Evolutionary conservation across 2,888 invertebrate genomes (phyloP).

Genomic region (Acleris cristana): DNA sequence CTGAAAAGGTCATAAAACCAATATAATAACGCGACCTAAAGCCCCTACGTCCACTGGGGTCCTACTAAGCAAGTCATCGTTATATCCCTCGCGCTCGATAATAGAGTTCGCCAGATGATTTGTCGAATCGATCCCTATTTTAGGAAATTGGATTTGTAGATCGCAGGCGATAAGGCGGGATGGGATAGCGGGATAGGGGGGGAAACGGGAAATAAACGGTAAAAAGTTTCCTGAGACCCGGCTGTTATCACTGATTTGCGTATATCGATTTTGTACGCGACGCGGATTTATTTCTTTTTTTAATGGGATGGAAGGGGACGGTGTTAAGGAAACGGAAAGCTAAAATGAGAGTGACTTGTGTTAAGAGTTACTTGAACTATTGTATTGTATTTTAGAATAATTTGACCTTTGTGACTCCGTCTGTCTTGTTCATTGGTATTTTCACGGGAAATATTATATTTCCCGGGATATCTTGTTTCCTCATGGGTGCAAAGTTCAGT

Average conservation of each 20-base stretch:
- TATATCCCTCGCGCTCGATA: constrained; percentile 49
- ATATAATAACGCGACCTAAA: background rate
- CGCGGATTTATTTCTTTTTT: constrained; percentile 62
- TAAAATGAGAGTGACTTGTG: background rate
- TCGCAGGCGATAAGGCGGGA: constrained; percentile 73
- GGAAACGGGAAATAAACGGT: constrained; percentile 62
- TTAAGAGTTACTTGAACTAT: background rate
- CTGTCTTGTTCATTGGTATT: too few relatives aligned
- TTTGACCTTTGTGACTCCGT: too few relatives aligned
- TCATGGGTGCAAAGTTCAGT: too few relatives aligned
- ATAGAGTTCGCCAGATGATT: constrained; percentile 82
- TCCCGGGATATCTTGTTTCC: too few relatives aligned
- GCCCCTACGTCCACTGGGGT: constrained; percentile 21
- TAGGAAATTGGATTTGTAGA: constrained; percentile 85
- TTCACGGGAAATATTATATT: too few relatives aligned
- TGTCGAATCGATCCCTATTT: constrained; percentile 84
- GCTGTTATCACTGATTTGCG: constrained; percentile 79
- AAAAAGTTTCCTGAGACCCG: constrained; percentile 66
- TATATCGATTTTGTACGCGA: constrained; percentile 72
- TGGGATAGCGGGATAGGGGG: constrained; percentile 50
- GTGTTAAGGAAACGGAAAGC: constrained; percentile 21
- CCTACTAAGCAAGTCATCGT: constrained; percentile 38
- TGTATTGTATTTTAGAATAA: too few relatives aligned
- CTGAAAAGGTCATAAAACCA: background rate
- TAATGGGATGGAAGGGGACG: constrained; percentile 32